A percentile compares a stretch with the other conserved stretches of the same genome.
These are phyloP conservation scores for Sitta carolinensis DNA, from an alignment of 2,797 vertebrate species.

Conservation along the genomic window DNA sequence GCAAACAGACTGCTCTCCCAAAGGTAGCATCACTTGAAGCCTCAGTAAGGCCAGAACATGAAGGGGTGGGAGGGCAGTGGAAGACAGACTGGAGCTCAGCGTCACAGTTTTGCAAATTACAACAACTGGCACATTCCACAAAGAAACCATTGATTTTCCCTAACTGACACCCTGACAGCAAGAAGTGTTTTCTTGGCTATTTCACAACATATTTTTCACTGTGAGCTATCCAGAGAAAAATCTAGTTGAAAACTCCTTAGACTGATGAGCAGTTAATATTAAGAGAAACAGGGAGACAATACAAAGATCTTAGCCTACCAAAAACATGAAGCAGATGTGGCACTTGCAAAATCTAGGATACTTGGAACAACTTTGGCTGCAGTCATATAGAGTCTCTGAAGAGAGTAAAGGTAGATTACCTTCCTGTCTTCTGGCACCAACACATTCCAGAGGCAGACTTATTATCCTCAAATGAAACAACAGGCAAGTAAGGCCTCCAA, in stretches of 20 bases:
- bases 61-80: constrained; percentile 17
- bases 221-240: constrained; percentile 22
- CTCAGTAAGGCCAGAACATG: constrained; percentile 28
- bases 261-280: not conserved
- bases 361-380: not conserved
- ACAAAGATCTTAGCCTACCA: not conserved
- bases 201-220: constrained; percentile 61
- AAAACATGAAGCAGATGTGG: not conserved
- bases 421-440: not conserved
- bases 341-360: not conserved
- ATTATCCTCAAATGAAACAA: not conserved
- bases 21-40: constrained; percentile 46
- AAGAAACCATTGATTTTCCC: constrained; percentile 55
- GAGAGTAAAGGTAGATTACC: not conserved
- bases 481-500: not conserved
- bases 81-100: constrained; percentile 5
- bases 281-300: not conserved
- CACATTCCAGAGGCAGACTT: not conserved
- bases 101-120: constrained; percentile 31
- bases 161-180: not conserved
- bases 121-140: constrained; percentile 57
- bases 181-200: constrained; percentile 27
- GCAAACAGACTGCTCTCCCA: constrained; percentile 28
- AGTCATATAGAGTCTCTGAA: not conserved
- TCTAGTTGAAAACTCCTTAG: not conserved